Base-by-base conservation (phyloP, 2,113 vertebrate genomes). In the Centrocercus urophasianus region DNA sequence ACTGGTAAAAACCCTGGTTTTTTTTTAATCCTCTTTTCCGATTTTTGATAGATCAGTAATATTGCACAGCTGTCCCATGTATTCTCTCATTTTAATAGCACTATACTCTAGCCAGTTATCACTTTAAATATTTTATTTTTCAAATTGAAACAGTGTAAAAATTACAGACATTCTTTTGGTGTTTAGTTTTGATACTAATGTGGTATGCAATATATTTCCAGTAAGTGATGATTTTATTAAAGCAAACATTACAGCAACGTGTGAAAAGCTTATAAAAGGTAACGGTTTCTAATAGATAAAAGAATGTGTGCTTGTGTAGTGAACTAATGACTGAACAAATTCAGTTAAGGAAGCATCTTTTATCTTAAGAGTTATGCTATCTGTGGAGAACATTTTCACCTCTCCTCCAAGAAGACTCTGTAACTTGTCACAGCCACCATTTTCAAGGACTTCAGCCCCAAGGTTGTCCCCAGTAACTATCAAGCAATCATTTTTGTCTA, bases 381-480 rank as follows among this genome's bases (percentile, higher is more conserved):
- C 4, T 71, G n/a, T 42, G 28, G 2, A 47, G 47, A 79, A 45
- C 0, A 1, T 25, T 50, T 34, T n/a, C 2, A 5, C 5, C 3
- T 61, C 64, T 61, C 22, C 40, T 25, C 10, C 57, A 67, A 20
- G 6, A 56, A 57, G 18, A 45, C 11, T 38, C 45, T 45, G 47
- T 7, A 61, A 88, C 7, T 50, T 60, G 27, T 60, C 11, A 76
- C 79, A 75, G 34, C 6, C 40, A 56, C 6, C 24, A 5, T 9
- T 63, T 12, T 34, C 36, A 73, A 72, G 6, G 25, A 71, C 47
- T 71, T 85, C 13, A 76, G 4, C 7, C 5, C 24, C 13, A 79
- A 16, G 11, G 14, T 12, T 54, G 2, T 47, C 65, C 60, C 48
- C 4, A n/a, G 16, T 50, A 72, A 50, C 16, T 52, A 59, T n/a